Base-by-base conservation (phyloP, 2,113 vertebrate species). In the Anoura caudifer region DNA sequence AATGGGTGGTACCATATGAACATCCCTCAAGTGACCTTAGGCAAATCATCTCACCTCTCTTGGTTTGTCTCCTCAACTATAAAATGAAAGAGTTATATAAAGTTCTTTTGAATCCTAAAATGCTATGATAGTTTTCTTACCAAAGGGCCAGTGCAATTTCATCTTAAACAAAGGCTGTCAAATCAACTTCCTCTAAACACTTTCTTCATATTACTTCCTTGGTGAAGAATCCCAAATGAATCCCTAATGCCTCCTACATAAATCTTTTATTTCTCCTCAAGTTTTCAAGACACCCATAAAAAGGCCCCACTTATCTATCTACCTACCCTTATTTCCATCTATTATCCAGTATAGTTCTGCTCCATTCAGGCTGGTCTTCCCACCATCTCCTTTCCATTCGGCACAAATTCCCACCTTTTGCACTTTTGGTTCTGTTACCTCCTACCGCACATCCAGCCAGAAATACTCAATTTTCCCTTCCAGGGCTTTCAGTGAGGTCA, bases 161-260 rank as follows among this genome's bases (percentile, higher is more conserved):
- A 85, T 47, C n/a, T 76, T 72, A 56, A 94, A 87, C 43, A 70
- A 98, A 95, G 72, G 33, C 38, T 85, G 52, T 11, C 80, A 93
- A 59, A 83, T 14, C 10, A 90, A 82, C 38, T 28, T 43, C 33
- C 52, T 45, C 43, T 75, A 36, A 94, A 69, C 5, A 4, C 72
- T 90, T 95, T 94, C 47, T 72, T 95, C 31, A 1, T 54, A 24
- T 63, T 54, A 52, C 28, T 95, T 70, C 45, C 26, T 61, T 73
- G 69, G 10, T 70, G 50, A 76, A 72, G 67, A 93, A 94, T 85
- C 20, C 81, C 93, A 96, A 88, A 72, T 8, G 61, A 63, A 33
- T 33, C 80, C 77, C 41, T 69, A 41, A 88, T 4, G 38, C 26
- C 56, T 91, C 43, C 96, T 95, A 88, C 20, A 65, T 95, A 87